These are phyloP conservation scores for Holothuria glaberrima DNA, from an alignment of 35 echinoderm and acorn worm genomes.

Conservation along the genomic window DNA sequence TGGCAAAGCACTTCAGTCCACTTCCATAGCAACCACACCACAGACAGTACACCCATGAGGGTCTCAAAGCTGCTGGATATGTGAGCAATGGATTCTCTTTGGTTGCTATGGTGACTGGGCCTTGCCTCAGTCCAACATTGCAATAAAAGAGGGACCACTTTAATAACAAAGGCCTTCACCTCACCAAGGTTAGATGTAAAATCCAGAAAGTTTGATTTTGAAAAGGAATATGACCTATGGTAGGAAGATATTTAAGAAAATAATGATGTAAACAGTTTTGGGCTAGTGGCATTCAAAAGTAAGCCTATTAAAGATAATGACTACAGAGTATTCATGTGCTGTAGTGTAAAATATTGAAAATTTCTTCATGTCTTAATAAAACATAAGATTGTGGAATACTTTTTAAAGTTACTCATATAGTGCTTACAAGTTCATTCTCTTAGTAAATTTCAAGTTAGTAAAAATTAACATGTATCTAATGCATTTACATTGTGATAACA, in stretches of 20 bases:
- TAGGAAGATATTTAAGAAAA: too few relatives aligned
- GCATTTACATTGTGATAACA: too few relatives aligned
- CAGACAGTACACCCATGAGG: constrained; percentile 70
- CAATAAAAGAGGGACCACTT: constrained; percentile 77
- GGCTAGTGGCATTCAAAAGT: too few relatives aligned
- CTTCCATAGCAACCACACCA: constrained; percentile 78
- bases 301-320: too few relatives aligned
- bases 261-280: background rate
- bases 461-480: too few relatives aligned
- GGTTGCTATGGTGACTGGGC: constrained; percentile 51
- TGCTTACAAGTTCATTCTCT: too few relatives aligned
- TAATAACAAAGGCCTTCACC: constrained; percentile 54
- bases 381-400: too few relatives aligned
- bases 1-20: constrained; percentile 57
- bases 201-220: constrained; percentile 5
- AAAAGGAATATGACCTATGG: constrained; percentile 1
- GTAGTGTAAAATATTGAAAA: too few relatives aligned
- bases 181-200: constrained; percentile 48
- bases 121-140: constrained; percentile 90
- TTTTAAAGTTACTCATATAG: too few relatives aligned
- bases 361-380: too few relatives aligned
- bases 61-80: constrained; percentile 59
- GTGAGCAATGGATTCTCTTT: constrained; percentile 17
- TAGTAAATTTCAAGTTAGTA: too few relatives aligned
- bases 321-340: too few relatives aligned